A percentile compares a stretch with the other conserved stretches of the same genome.
phyloP scores from a whole-genome alignment of 2,113 vertebrate genomes.

The Neodon shergylaensis region DNA sequence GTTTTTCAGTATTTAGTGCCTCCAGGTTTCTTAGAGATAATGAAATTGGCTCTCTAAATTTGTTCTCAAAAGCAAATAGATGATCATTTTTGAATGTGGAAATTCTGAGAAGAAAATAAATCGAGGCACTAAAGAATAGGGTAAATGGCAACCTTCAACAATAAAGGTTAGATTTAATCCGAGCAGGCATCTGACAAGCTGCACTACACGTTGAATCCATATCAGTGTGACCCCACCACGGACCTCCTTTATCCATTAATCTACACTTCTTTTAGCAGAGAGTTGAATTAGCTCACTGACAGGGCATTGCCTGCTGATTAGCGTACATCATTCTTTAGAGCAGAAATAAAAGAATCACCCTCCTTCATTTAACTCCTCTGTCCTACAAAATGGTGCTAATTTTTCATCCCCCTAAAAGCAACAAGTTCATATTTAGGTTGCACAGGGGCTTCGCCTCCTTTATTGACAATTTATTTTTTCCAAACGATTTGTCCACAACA shows the following conservation, averaged over 20 bases:
- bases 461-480: slow-evolving; percentile 72
- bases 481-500: slow-evolving; percentile 72
- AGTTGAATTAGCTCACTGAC: slow-evolving; percentile 96
- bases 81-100: slow-evolving; percentile 95
- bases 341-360: slow-evolving; percentile 89
- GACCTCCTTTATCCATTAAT: slow-evolving; percentile 99
- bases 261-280: slow-evolving; percentile 97
- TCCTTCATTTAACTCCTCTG: slow-evolving; percentile 89
- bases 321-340: slow-evolving; percentile 91
- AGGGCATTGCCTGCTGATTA: slow-evolving; percentile 95
- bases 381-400: slow-evolving; percentile 89
- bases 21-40: slow-evolving; percentile 87
- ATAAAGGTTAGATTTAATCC: slow-evolving; percentile 97
- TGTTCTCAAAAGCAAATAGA: slow-evolving; percentile 91
- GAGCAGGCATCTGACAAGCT: slow-evolving; percentile 98
- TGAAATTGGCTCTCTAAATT: slow-evolving; percentile 88
- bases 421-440: slow-evolving; percentile 85
- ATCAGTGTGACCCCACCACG: slow-evolving; percentile 94
- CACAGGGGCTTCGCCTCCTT: slow-evolving; percentile 39
- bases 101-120: slow-evolving; percentile 92
- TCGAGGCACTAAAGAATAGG: slow-evolving; percentile 94
- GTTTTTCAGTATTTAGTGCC: slow-evolving; percentile 87
- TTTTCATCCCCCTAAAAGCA: slow-evolving; percentile 86
- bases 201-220: slow-evolving; percentile 93
- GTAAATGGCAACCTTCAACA: slow-evolving; percentile 97